These are phyloP conservation scores for Rhinolophus sinicus DNA, from an alignment of 2,113 vertebrate genomes.

Conservation along the genomic window DNA sequence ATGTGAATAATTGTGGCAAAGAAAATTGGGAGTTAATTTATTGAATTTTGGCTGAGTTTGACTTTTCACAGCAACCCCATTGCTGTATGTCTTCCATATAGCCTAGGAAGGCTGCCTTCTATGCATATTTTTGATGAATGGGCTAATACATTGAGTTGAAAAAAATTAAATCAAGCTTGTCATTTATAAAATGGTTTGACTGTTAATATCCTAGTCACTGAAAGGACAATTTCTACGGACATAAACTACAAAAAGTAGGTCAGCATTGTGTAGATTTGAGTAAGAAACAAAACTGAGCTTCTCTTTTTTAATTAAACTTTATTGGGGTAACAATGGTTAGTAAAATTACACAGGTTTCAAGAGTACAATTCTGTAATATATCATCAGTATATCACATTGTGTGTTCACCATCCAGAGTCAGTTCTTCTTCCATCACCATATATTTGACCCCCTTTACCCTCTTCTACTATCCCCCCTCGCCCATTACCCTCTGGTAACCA, in stretches of 20 bases:
- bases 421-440: no score
- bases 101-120: background rate
- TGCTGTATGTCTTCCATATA: background rate
- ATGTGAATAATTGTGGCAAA: background rate
- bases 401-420: no score
- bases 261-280: background rate
- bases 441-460: no score
- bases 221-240: background rate
- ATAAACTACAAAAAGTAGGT: background rate
- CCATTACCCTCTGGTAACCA: no score
- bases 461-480: no score
- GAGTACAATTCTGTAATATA: no score
- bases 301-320: background rate
- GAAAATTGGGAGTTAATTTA: conserved; percentile 37
- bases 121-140: conserved; percentile 40
- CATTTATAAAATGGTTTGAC: conserved; percentile 25
- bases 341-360: no score
- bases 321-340: no score
- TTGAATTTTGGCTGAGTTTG: background rate
- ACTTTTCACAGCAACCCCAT: background rate
- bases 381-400: no score
- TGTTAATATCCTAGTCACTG: background rate
- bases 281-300: background rate
- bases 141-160: background rate
- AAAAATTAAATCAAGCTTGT: conserved; percentile 41